These are phyloP conservation scores for Tachycineta bicolor DNA, from an alignment of 2,113 vertebrate species.

Conservation along the genomic window DNA sequence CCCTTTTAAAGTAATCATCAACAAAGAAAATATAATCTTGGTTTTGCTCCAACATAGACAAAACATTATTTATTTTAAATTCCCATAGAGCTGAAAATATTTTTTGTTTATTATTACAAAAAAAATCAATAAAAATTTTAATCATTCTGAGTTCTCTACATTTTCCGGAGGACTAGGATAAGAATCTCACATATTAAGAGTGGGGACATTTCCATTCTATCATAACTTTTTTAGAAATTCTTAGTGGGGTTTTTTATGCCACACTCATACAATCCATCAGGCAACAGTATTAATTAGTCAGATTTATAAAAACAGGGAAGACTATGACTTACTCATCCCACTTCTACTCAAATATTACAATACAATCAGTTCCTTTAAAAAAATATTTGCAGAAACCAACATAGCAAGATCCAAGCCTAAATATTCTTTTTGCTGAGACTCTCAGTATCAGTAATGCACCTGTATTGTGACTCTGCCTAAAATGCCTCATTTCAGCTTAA, in stretches of 20 bases:
- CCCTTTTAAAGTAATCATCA: not conserved
- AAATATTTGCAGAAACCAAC: not conserved
- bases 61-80: not conserved
- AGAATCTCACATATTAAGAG: not conserved
- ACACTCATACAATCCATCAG: not conserved
- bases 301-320: not conserved
- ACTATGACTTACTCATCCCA: not conserved
- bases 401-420: not conserved
- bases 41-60: not conserved
- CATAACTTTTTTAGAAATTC: not conserved
- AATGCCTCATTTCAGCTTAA: not conserved
- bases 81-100: not conserved
- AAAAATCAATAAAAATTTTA: not conserved
- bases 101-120: not conserved
- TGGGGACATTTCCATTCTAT: not conserved
- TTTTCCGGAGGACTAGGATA: not conserved
- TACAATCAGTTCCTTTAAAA: not conserved
- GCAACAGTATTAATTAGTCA: not conserved
- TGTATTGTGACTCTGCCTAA: not conserved
- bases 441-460: accelerated
- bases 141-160: not conserved
- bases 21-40: not conserved
- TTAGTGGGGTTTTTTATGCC: accelerated
- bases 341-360: not conserved
- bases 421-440: not conserved